Conservation (phyloP, 2,113 vertebrate species). For the Bubo blakistoni region DNA sequence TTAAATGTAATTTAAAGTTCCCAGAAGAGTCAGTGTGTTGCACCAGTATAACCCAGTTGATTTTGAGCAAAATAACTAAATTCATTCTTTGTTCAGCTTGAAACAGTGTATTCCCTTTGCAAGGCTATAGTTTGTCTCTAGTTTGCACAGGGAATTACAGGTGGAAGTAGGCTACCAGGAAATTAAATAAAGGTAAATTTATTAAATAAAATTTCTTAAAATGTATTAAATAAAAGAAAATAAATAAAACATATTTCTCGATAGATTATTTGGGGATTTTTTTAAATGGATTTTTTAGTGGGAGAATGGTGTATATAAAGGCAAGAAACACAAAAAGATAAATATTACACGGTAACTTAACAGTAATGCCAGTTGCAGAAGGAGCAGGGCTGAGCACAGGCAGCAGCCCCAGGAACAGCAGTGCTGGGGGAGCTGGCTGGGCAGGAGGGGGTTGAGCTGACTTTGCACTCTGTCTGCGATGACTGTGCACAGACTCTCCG, state of each 20-base stretch:
- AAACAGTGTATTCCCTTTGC: not conserved
- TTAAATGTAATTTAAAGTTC: not conserved
- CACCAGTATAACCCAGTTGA: not conserved
- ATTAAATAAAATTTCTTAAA: no score
- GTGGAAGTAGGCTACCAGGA: not conserved
- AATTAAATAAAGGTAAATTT: not conserved
- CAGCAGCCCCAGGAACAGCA: accelerated
- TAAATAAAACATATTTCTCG: not conserved
- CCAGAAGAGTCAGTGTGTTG: not conserved
- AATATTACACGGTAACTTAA: not conserved
- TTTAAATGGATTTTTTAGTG: not conserved
- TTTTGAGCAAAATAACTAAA: not conserved
- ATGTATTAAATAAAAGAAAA: no score
- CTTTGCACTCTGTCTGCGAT: accelerated
- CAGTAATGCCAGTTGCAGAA: not conserved
- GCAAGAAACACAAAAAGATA: not conserved
- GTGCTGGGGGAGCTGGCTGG: not conserved
- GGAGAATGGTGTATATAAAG: not conserved
- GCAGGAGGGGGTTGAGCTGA: not conserved
- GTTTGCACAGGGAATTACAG: not conserved
- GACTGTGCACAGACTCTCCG: accelerated
- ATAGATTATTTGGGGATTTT: not conserved
- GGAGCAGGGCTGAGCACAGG: not conserved
- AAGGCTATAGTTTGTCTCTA: not conserved
- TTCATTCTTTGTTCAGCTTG: not conserved